Evolutionary conservation across 2,888 invertebrate species (phyloP).

Genomic region (Sabellastarte sp.): DNA sequence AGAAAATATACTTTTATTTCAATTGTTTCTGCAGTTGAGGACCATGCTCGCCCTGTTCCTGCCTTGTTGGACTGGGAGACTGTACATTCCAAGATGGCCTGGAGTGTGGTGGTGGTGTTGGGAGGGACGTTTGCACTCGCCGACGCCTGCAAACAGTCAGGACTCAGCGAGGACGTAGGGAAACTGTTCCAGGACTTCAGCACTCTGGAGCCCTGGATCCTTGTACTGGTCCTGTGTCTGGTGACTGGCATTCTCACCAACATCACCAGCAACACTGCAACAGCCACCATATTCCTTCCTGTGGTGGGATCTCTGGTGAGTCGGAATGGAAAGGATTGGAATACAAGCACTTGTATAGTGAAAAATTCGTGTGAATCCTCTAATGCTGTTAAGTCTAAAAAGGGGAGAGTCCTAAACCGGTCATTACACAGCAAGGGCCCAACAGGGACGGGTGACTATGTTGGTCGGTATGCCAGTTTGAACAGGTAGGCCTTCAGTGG

Average conservation of each 20-base stretch:
- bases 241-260: constrained; percentile 49
- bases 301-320: constrained; percentile 50
- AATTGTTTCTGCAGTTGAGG: too few species aligned
- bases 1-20: too few species aligned
- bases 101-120: constrained; percentile 83
- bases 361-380: too few species aligned
- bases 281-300: constrained; percentile 53
- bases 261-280: constrained; percentile 53
- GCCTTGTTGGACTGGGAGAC: constrained; percentile 69
- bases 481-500: too few species aligned
- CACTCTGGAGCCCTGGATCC: constrained; percentile 40
- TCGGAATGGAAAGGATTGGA: too few species aligned
- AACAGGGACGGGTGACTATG: too few species aligned
- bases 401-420: too few species aligned
- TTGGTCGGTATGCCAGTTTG: too few species aligned
- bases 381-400: too few species aligned
- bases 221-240: constrained; percentile 43
- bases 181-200: constrained; percentile 36
- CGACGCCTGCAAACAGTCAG: constrained; percentile 71
- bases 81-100: constrained; percentile 81
- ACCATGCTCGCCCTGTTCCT: constrained; percentile 10
- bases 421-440: too few species aligned
- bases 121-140: constrained; percentile 91
- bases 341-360: too few species aligned
- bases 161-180: constrained; percentile 47